Base-by-base conservation (phyloP, 2,113 vertebrate genomes). In the Symphodus melops region DNA sequence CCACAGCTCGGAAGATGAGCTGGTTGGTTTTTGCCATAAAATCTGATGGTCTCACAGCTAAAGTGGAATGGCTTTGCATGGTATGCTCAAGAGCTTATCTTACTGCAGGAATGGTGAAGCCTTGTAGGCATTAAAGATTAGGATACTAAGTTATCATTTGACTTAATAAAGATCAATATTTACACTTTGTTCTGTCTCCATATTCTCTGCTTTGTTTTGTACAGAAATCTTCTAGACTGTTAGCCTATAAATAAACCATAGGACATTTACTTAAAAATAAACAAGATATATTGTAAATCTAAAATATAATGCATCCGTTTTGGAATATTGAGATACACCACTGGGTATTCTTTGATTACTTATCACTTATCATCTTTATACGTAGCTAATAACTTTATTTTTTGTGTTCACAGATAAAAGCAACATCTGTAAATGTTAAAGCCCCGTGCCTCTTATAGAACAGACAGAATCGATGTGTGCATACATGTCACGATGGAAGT, bases 51-150 rank as follows among this genome's bases (percentile, higher is more conserved):
- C 74, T 85, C 16, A 11, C 72, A 75, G 79, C 85, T 89, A 77
- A 75, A 90, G 71, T 72, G 81, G 79, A 89, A 89, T 85, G 83
- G 82, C 79, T 90, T 88, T 92, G 89, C 88, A 92, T 91, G 91
- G 81, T 82, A 68, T 33, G 64, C 67, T 83, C 86, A 75, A 86
- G 60, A 83, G 73, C 82, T 86, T 84, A 60, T 88, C 68, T 78
- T 82, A 87, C 68, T 85, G 83, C 86, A 79, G 78, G 59, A 82
- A 83, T 85, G 41, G 48, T 86, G 72, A 80, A 91, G 75, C 71
- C 70, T 44, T 69, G 79, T 72, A 86, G 84, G 75, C 71, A 85
- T 84, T 85, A 83, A 78, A 64, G 71, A 69, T 79, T 79, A 79
- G 51, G 83, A 77, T 20, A 75, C 48, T 75, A 56, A 85, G 66